Base-by-base conservation (phyloP, 2,113 vertebrate genomes). In the Glareola pratincola region DNA sequence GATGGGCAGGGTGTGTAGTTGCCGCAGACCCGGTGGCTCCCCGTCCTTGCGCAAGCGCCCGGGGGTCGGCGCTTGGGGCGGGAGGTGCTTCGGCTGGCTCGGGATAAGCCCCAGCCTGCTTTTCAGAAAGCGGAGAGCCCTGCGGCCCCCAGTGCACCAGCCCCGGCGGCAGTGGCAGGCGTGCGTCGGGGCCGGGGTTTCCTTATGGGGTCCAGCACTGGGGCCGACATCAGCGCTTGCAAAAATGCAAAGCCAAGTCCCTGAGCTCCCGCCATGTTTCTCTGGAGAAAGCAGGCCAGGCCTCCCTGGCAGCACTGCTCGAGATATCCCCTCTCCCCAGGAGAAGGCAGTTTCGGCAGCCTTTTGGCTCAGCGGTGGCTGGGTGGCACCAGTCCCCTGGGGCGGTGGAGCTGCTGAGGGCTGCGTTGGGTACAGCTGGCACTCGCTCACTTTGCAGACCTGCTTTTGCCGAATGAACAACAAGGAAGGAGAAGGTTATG, bases 151-250 rank as follows among this genome's bases (percentile, higher is more conserved):
- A 1, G 8, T 63, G 48, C 32, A 6, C 29, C 34, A 12, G 18
- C 56, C 68, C 18, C 6, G 4, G 2, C 37, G 17, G 34, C 6
- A 3, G 5, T 41, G 45, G 27, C 8, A 29, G 1, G 8, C 3
- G 2, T 32, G 39, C 48, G 8, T 32, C 54, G 11, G 39, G 3
- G 6, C 17, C 3, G 4, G 48, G 8, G 14, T 3, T 83, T 2
- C 1, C 7, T 53, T 73, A 48, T 3, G 3, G 67, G 66, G 14
- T 53, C 29, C 54, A 27, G 26, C 37, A 34, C 0, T 1, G 10
- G 32, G 14, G 12, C 16, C 10, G 16, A 54, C 0, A 2, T 56
- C 51, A 68, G 47, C 2, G 8, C 54, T 66, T 53, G 54, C n/a
- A 41, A 50, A 50, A 63, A 59, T 12, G 20, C 36, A 63, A 82